These are phyloP conservation scores for Tyto alba DNA, from an alignment of 2,113 vertebrate species.

Conservation along the genomic window DNA sequence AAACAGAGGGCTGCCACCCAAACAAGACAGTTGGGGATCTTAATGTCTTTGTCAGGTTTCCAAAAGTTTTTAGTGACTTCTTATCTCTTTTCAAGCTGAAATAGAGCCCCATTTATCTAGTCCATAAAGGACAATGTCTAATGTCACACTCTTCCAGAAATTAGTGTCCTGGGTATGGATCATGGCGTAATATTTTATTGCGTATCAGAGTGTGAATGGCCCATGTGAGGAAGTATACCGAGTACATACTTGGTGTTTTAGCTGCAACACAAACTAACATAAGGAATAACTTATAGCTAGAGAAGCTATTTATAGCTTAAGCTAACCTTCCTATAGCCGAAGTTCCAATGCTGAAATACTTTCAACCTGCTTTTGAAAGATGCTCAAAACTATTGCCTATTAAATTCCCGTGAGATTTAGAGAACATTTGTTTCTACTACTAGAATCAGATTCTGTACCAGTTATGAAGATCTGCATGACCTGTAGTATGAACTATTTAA, in stretches of 20 bases:
- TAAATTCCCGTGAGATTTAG: not conserved
- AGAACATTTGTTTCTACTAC: not conserved
- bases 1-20: constrained; percentile 5
- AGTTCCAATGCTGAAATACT: not conserved
- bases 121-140: not conserved
- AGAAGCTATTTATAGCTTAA: not conserved
- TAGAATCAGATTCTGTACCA: not conserved
- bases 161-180: not conserved
- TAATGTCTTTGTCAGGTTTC: not conserved
- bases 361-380: not conserved
- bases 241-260: not conserved
- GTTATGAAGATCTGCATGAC: not conserved
- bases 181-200: not conserved
- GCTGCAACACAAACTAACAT: not conserved
- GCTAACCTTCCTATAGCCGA: not conserved
- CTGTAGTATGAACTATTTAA: not conserved
- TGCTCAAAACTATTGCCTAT: not conserved
- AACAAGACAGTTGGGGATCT: not conserved
- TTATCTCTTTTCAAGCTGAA: not conserved
- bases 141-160: not conserved
- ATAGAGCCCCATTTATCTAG: not conserved
- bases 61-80: not conserved
- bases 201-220: accelerated
- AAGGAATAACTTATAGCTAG: not conserved
- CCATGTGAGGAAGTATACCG: accelerated